Evolutionary conservation across 2,888 invertebrate genomes (phyloP).

Genomic region (Patella caerulea): DNA sequence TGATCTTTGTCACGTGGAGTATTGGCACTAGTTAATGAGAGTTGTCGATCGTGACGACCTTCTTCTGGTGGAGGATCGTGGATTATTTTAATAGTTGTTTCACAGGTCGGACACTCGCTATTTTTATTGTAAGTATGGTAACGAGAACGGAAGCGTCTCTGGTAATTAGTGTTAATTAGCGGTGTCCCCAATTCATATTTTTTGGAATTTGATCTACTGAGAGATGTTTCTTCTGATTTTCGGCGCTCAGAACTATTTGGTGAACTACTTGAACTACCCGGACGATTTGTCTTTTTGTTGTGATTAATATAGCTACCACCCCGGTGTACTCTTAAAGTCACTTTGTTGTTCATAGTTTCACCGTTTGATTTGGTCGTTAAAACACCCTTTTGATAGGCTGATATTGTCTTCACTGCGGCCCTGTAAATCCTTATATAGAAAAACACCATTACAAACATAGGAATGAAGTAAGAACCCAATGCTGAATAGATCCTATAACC

Average conservation of each 20-base stretch:
- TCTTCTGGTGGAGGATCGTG: not conserved
- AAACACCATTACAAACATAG: conserved; percentile 98
- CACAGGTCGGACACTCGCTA: conserved; percentile 1
- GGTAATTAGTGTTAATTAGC: conserved; percentile 14
- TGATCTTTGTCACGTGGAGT: conserved; percentile 7
- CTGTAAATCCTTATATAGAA: conserved; percentile 92
- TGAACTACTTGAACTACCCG: not conserved
- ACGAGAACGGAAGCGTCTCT: conserved; percentile 17
- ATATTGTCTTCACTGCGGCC: conserved; percentile 78
- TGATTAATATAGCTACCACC: conserved; percentile 73
- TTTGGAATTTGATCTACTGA: conserved; percentile 1
- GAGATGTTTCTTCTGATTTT: not conserved
- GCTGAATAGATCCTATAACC: conserved; percentile 98
- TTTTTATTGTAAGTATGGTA: conserved; percentile 3
- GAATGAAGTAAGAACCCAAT: conserved; percentile 97
- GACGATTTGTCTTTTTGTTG: not conserved
- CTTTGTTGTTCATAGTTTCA: conserved; percentile 38
- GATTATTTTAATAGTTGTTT: conserved; percentile 1
- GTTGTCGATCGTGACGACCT: not conserved
- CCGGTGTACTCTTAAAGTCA: conserved; percentile 91
- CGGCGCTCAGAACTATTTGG: not conserved
- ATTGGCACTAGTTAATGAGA: not conserved
- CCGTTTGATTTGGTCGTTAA: conserved; percentile 47
- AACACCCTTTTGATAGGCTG: conserved; percentile 63
- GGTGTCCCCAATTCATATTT: not conserved